phyloP scores from a whole-genome alignment of 2,888 invertebrate species.

The Parelbella ahira region DNA sequence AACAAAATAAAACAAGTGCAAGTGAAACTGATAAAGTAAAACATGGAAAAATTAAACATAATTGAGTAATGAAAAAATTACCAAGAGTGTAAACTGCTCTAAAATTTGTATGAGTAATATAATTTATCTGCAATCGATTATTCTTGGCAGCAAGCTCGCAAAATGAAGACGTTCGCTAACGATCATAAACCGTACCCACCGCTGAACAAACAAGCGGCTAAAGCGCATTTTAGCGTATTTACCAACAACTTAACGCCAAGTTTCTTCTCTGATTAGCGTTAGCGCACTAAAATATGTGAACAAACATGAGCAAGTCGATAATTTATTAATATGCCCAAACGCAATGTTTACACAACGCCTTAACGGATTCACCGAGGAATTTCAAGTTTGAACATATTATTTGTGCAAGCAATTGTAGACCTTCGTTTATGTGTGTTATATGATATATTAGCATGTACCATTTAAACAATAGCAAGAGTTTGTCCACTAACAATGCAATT shows the following conservation, averaged over 20 bases:
- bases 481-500: neutral
- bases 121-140: constrained; percentile 14
- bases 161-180: constrained; percentile 29
- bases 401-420: constrained; percentile 22
- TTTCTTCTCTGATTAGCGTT: constrained; percentile 58
- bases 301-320: constrained; percentile 51
- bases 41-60: too few relatives aligned
- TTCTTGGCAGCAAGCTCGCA: constrained; percentile 22
- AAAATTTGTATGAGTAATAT: neutral
- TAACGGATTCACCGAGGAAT: constrained; percentile 36
- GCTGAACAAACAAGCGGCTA: constrained; percentile 17
- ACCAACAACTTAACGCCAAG: constrained; percentile 52
- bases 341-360: constrained; percentile 34
- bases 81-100: neutral
- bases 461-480: constrained; percentile 14
- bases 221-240: constrained; percentile 41
- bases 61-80: neutral
- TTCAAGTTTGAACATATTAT: constrained; percentile 28
- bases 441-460: constrained; percentile 17
- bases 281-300: constrained; percentile 54
- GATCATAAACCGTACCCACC: constrained; percentile 12
- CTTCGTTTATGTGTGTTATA: constrained; percentile 19
- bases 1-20: too few relatives aligned
- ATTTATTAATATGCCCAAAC: constrained; percentile 62
- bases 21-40: too few relatives aligned